phyloP scores from a whole-genome alignment of 2,113 vertebrate species.

The Hirundichthys speculiger region DNA sequence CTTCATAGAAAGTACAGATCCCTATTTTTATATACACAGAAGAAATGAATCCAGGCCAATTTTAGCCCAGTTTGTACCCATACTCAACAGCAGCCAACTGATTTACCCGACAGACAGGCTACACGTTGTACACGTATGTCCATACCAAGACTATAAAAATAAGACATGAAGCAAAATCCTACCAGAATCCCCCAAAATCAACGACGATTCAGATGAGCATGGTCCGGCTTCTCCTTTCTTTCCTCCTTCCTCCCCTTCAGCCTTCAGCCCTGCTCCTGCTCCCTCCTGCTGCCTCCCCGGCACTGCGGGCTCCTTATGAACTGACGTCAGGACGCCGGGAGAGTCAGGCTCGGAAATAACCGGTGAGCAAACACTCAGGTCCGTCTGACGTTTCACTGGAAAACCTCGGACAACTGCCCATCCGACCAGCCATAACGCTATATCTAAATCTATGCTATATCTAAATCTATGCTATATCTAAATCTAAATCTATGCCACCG shows the following conservation, averaged over 20 bases:
- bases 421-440: not conserved
- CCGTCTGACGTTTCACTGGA: slow-evolving; percentile 60
- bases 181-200: slow-evolving; percentile 43
- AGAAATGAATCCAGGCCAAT: too few species aligned
- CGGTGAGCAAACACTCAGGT: slow-evolving; percentile 58
- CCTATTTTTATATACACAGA: too few species aligned
- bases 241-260: slow-evolving; percentile 4
- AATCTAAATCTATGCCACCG: too few species aligned
- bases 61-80: not conserved
- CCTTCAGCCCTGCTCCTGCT: slow-evolving; percentile 22
- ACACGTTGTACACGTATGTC: not conserved
- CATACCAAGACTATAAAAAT: not conserved
- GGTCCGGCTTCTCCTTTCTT: slow-evolving; percentile 25
- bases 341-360: slow-evolving; percentile 71
- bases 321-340: slow-evolving; percentile 73
- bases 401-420: slow-evolving; percentile 45
- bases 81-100: not conserved
- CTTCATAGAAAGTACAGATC: too few species aligned
- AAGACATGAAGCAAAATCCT: slow-evolving; percentile 16
- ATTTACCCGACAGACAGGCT: not conserved
- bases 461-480: too few species aligned
- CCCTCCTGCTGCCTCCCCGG: slow-evolving; percentile 39
- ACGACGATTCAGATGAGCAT: slow-evolving; percentile 39
- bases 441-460: not conserved
- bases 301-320: slow-evolving; percentile 57